A percentile compares a stretch with the other conserved stretches of the same genome.
These are phyloP conservation scores for Zalophus californianus DNA, from an alignment of 2,797 vertebrate genomes.

Conservation along the genomic window DNA sequence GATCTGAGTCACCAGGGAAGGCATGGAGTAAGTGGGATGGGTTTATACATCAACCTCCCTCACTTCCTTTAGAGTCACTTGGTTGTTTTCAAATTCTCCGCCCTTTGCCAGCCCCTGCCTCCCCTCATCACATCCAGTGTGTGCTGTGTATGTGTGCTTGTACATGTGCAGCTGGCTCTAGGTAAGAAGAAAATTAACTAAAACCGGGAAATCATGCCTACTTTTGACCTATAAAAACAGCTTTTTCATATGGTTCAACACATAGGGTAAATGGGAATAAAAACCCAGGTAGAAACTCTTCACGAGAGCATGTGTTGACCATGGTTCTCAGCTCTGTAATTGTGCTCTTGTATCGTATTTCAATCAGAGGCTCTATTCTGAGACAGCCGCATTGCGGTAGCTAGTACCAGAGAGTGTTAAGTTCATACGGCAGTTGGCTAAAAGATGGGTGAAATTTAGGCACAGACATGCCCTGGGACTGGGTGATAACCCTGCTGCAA, in stretches of 20 bases:
- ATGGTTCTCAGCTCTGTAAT: neutral
- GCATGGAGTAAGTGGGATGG: slow-evolving; percentile 58
- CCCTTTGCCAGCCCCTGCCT: neutral
- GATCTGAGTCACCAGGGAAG: slow-evolving; percentile 74
- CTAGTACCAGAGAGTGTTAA: neutral
- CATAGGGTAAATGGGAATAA: neutral
- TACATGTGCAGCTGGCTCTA: neutral
- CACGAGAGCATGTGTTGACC: neutral
- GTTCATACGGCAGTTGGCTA: neutral
- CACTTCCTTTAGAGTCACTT: slow-evolving; percentile 76
- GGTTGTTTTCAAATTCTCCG: slow-evolving; percentile 69
- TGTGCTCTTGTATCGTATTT: neutral
- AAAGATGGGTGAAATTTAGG: neutral
- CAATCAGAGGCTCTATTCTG: neutral
- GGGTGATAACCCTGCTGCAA: neutral
- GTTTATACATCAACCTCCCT: slow-evolving; percentile 55
- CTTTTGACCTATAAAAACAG: neutral
- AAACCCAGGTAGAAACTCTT: neutral
- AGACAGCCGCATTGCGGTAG: neutral
- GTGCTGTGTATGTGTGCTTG: neutral
- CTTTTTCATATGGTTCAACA: neutral
- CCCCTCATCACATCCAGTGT: neutral
- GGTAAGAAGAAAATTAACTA: neutral
- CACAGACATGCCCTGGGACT: neutral
- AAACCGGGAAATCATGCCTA: slow-evolving; percentile 24